These are phyloP conservation scores for Sciurus carolinensis DNA, from an alignment of 2,797 vertebrate species.

Conservation along the genomic window DNA sequence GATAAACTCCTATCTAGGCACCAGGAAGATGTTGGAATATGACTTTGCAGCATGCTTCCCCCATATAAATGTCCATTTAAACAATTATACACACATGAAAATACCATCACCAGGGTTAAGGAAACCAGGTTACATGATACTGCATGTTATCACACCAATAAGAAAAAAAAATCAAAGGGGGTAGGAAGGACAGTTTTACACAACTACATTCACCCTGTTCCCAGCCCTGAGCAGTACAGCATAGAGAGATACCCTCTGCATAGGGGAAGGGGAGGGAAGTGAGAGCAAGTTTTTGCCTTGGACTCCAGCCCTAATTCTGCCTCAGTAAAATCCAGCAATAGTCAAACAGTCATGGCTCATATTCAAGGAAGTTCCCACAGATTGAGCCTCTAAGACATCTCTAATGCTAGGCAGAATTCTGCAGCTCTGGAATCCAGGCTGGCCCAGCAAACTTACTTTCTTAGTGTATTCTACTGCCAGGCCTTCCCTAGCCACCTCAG, in stretches of 20 bases:
- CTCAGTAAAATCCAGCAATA: background rate
- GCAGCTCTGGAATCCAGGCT: background rate
- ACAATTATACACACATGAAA: background rate
- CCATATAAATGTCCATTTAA: background rate
- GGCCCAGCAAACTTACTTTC: background rate
- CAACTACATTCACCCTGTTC: rapidly evolving
- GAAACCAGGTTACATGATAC: background rate
- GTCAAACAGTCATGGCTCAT: background rate
- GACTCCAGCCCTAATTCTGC: too few relatives aligned
- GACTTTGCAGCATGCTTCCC: background rate
- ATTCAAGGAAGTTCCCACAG: background rate
- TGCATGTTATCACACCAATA: background rate
- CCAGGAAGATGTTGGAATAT: background rate
- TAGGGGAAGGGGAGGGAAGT: background rate
- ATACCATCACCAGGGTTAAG: background rate
- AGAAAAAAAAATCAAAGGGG: background rate
- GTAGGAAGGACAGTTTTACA: background rate
- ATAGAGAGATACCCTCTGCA: background rate
- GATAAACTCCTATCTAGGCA: background rate
- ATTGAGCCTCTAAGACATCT: background rate
- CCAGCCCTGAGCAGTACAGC: background rate
- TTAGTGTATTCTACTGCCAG: background rate
- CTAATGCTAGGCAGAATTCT: background rate
- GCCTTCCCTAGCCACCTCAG: too few relatives aligned
- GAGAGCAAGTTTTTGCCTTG: background rate